phyloP scores from a whole-genome alignment of 2,888 invertebrate species.

The Synanthedon andrenaeformis region DNA sequence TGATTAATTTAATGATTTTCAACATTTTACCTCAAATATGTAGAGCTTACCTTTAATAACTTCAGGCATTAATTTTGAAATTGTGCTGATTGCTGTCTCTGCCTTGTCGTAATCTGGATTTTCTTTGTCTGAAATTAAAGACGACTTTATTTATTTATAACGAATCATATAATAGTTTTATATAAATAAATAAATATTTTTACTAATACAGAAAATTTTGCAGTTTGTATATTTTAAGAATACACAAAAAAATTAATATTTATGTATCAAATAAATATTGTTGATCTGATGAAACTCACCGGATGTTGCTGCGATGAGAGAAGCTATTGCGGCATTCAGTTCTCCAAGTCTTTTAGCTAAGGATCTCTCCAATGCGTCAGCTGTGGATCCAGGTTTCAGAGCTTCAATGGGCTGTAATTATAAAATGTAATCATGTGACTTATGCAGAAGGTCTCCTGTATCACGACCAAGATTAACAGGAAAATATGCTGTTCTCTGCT shows the following conservation, averaged over 20 bases:
- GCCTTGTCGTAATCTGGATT: constrained; percentile 31
- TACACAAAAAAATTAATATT: too few species aligned
- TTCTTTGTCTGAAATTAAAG: constrained; percentile 20
- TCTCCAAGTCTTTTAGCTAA: constrained; percentile 22
- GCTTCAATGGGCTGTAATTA: neutral
- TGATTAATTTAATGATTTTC: too few species aligned
- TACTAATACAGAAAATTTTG: too few species aligned
- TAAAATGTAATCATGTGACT: neutral
- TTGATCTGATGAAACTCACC: neutral
- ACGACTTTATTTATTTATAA: neutral
- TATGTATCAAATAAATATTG: too few species aligned
- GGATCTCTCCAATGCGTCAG: neutral
- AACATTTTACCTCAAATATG: too few species aligned
- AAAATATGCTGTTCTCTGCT: neutral
- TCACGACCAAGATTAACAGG: neutral
- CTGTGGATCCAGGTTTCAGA: neutral
- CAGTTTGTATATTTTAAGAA: too few species aligned
- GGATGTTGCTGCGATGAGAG: constrained; percentile 6
- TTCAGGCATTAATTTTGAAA: constrained; percentile 32
- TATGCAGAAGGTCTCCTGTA: neutral
- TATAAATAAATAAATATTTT: too few species aligned
- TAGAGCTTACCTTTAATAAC: constrained; percentile 27
- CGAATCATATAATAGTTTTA: neutral
- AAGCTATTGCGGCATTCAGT: constrained; percentile 38
- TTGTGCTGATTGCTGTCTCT: constrained; percentile 23